Base-by-base conservation (phyloP, 2,888 invertebrate genomes). In the Chydorus sphaericus region DNA sequence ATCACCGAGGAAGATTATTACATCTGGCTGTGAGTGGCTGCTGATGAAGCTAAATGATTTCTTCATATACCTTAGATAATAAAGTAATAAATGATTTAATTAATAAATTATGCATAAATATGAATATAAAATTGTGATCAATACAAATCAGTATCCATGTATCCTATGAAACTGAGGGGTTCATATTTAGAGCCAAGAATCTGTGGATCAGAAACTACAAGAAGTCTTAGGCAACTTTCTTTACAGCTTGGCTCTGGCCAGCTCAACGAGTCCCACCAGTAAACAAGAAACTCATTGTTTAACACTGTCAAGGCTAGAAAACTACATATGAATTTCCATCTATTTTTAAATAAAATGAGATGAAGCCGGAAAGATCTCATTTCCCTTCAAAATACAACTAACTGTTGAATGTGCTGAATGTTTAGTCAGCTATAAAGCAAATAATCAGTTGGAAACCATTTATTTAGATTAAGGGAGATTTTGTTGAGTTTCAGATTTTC, bases 1-100 rank as follows among this genome's bases (percentile, higher is more conserved):
- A 70, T 97, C 97, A 1, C 97, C 97, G 56, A 97, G 73, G 71
- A 90, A 96, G 48, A 90, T 77, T 51, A 96, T 75, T 14, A 89
- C 76, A 70, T 94, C 81, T 8, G 96, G 94, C 62, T 82, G 73
- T 48, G 83, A 77, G 67, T 83, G 78, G 37, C 75, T 70, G 36
- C 81, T 68, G 3, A 85, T 92, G 61, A 78, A 74, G 14, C 73
- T 70, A 69, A 89, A 96, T 37, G 91, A 88, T 65, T 82, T 81
- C 33, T 74, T 72, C 55, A 94, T 70, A 69, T 85, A 94, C 65
- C 92, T 88, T 70, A 76, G 70, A 60, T 58, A 59, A 61, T 59
- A 38, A 55, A 6, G 50, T 44, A 26, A 48, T 39, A 48, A 30
- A 31, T 31, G 20, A 48, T 29, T 31, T 6, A 14, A 49, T 6